A percentile compares a stretch with the other conserved stretches of the same genome.
phyloP scores from a whole-genome alignment of 2,888 invertebrate genomes.

The Marasmarcha lunaedactyla region DNA sequence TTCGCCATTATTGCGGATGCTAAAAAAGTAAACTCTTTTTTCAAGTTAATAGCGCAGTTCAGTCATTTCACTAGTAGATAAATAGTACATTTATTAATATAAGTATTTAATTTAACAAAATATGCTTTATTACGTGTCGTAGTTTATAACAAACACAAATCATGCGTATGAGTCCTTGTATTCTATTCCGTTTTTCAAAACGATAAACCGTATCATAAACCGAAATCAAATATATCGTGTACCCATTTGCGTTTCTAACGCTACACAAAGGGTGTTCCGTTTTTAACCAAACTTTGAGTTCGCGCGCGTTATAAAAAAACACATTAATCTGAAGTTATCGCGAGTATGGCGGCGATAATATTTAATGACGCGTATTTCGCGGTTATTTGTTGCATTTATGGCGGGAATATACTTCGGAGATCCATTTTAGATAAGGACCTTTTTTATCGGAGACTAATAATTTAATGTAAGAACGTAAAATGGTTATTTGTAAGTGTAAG shows the following conservation, averaged over 20 bases:
- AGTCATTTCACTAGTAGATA: too few relatives aligned
- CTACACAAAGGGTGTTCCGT: constrained; percentile 36
- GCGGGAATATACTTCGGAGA: constrained; percentile 40
- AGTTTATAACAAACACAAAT: too few relatives aligned
- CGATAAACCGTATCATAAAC: too few relatives aligned
- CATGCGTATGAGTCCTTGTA: too few relatives aligned
- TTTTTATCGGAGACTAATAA: constrained; percentile 25
- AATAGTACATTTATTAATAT: too few relatives aligned
- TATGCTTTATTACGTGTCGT: too few relatives aligned
- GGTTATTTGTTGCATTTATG: constrained; percentile 66
- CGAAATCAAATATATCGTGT: constrained; percentile 40
- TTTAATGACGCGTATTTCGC: constrained; percentile 63
- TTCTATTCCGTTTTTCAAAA: too few relatives aligned
- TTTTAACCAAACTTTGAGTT: constrained; percentile 33
- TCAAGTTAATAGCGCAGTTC: too few relatives aligned
- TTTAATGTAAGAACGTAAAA: constrained; percentile 20
- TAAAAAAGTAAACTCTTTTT: too few relatives aligned
- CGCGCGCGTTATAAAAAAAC: constrained; percentile 48
- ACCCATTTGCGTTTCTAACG: constrained; percentile 39
- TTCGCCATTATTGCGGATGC: too few relatives aligned
- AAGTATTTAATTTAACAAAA: too few relatives aligned
- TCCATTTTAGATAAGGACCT: constrained; percentile 44
- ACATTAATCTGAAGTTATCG: constrained; percentile 67
- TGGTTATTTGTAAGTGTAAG: constrained; percentile 32
- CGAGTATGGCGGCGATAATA: constrained; percentile 62